Percentiles rank a stretch among this genome's conserved stretches.
Conservation (phyloP, 2,797 vertebrate genomes). For the Crenuchus spilurus region DNA sequence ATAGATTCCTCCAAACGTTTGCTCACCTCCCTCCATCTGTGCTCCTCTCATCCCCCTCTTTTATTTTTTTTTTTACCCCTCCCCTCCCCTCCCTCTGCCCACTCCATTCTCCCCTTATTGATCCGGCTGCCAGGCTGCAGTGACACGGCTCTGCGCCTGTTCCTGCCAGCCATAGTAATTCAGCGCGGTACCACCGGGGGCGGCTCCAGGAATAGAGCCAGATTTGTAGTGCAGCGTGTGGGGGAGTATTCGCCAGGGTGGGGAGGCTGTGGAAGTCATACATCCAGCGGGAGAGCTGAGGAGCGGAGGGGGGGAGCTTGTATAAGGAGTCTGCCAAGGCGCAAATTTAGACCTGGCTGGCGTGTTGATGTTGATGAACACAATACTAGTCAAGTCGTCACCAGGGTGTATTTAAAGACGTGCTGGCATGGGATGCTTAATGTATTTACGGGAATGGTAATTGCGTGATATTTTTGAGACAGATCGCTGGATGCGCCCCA, state of each 20-base stretch:
- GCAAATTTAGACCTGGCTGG: conserved; percentile 74
- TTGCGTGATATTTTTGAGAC: conserved; percentile 56
- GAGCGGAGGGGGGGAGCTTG: conserved; percentile 65
- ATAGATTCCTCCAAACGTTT: conserved; percentile 44
- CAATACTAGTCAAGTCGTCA: conserved; percentile 76
- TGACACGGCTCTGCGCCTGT: conserved; percentile 75
- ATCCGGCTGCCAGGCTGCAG: conserved; percentile 56
- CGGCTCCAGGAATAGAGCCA: conserved; percentile 73
- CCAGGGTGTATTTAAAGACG: conserved; percentile 73
- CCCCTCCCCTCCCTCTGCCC: conserved; percentile 42
- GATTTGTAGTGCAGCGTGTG: conserved; percentile 77
- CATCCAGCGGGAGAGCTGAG: conserved; percentile 51
- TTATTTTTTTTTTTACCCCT: no score
- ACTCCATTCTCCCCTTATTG: conserved; percentile 48
- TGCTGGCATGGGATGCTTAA: conserved; percentile 55
- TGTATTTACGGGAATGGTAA: conserved; percentile 65
- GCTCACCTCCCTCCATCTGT: conserved; percentile 54
- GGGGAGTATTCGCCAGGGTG: conserved; percentile 69
- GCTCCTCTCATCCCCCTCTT: conserved; percentile 39
- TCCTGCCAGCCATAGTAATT: conserved; percentile 78
- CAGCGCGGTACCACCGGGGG: conserved; percentile 66
- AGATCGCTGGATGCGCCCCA: conserved; percentile 54
- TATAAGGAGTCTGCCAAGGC: conserved; percentile 71
- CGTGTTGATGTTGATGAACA: conserved; percentile 72
- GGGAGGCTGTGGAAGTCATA: conserved; percentile 60